Base-by-base conservation (phyloP, 2,888 invertebrate genomes). In the Nysson spinosus region DNA sequence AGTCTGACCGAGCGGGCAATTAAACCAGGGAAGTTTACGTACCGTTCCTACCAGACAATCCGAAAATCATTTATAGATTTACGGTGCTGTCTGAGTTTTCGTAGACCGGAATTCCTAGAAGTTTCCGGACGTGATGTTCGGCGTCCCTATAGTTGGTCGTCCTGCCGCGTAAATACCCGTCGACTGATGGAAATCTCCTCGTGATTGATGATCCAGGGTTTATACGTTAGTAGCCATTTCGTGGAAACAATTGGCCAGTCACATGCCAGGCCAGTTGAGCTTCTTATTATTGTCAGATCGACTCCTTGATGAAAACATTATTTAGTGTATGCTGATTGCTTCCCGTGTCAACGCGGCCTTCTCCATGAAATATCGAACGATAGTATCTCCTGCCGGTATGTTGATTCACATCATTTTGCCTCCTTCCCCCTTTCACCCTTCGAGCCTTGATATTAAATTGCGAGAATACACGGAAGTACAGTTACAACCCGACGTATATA, bases 21-120 rank as follows among this genome's bases (percentile, higher is more conserved):
- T 76, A 77, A 76, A 64, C 63, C 37, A 5, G 43, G 51, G 54
- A 72, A 69, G 62, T 76, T 75, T 69, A 69, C 64, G 69, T 63
- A 68, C 65, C 54, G 44, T 44, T 24, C 47, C 42, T 11, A 40
- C 39, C 52, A 47, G 62, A 47, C 52, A 50, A 73, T 55, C 60
- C 54, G 56, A 37, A 60, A 67, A 75, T 77, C 62, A 57, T 49
- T 67, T 57, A 52, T 67, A 43, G 54, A 69, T 72, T 52, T 58
- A 60, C 57, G 64, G 42, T 4, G 7, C 43, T 43, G 34, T 28
- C 49, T 35, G 52, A 43, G 39, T 43, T 28, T 35, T n/a, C 47
- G 34, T n/a, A n/a, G n/a, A n/a, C n/a, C n/a, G 26, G 26, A 17
- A 24, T 30, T 49, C 43, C 19, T 16, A 9, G n/a, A 28, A 28